Evolutionary conservation across 1,140 invertebrate species (phyloP).

Genomic region (Heliconius congener): DNA sequence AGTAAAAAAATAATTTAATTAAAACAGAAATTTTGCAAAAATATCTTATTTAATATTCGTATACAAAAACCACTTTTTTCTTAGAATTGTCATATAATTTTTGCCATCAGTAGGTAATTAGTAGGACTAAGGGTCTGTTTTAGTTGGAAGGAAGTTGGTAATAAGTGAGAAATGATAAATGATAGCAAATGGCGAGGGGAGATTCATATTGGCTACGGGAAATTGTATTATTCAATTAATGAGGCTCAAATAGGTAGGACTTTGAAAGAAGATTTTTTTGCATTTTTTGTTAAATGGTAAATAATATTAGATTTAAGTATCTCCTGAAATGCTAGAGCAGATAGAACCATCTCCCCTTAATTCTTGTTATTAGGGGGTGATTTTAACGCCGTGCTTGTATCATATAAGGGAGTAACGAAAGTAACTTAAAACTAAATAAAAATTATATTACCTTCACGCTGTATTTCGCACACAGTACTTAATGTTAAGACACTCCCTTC

Average conservation of each 20-base stretch:
- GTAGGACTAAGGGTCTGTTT: constrained; percentile 16
- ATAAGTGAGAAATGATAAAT: constrained; percentile 29
- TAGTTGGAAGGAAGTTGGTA: constrained; percentile 23
- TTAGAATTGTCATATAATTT: neutral
- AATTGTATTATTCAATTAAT: constrained; percentile 13
- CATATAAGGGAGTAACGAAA: too few species aligned
- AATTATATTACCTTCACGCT: too few species aligned
- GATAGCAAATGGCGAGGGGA: constrained; percentile 19
- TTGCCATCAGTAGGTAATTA: constrained; percentile 16
- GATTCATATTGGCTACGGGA: neutral
- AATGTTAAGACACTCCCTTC: too few species aligned
- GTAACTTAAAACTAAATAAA: too few species aligned
- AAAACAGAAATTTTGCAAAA: too few species aligned
- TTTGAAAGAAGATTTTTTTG: neutral
- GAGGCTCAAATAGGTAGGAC: neutral
- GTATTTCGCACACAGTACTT: too few species aligned
- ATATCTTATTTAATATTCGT: neutral
- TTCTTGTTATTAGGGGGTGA: too few species aligned
- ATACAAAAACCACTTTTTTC: neutral
- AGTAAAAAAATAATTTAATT: too few species aligned
- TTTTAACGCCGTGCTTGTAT: too few species aligned
- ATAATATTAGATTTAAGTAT: neutral
- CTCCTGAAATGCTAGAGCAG: too few species aligned
- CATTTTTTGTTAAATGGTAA: neutral
- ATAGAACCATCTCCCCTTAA: too few species aligned